Base-by-base conservation (phyloP, 2,113 vertebrate species). In the Scatophagus argus region DNA sequence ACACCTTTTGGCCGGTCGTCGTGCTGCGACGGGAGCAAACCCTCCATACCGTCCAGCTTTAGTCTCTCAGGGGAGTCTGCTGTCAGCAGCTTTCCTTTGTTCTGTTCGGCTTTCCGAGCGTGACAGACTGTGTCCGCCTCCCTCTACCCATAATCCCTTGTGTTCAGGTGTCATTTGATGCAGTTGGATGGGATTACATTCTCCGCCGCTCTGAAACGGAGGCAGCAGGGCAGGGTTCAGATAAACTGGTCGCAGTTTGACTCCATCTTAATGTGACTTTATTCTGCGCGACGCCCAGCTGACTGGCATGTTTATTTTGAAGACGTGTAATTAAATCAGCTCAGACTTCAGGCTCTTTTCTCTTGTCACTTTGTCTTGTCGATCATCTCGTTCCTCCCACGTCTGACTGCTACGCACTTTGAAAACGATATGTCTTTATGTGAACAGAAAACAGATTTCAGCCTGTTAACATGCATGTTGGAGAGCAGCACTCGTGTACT, bases 121-220 rank as follows among this genome's bases (percentile, higher is more conserved):
- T 71, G 67, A 64, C 67, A 14, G 49, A 19, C 23, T 3, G 39
- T 59, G 44, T 72, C 61, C 56, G 8, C 36, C 79, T 56, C 41
- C 56, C 34, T 68, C 5, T 19, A n/a, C 32, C 58, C 8, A 5
- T 68, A 62, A 68, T 62, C 63, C 63, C 47, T 11, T 1, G 58
- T 49, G 58, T n/a, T 56, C 39, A 29, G 41, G 38, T 43, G 64
- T 82, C 79, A 29, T 43, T 75, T 34, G 55, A 44, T 61, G 38
- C 65, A 59, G 14, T 11, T 38, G 36, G 59, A 59, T 25, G 41
- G 23, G 64, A 51, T 63, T 59, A 73, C 34, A 29, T 56, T 29
- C 31, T 66, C 17, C 27, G 0, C 23, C 0, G 0, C 3, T 31
- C 54, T 38, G 51, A 54, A 14, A 27, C 25, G 36, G 61, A 72